Base-by-base conservation (phyloP, 2,888 invertebrate species). In the Chamaedrilus cognettii region DNA sequence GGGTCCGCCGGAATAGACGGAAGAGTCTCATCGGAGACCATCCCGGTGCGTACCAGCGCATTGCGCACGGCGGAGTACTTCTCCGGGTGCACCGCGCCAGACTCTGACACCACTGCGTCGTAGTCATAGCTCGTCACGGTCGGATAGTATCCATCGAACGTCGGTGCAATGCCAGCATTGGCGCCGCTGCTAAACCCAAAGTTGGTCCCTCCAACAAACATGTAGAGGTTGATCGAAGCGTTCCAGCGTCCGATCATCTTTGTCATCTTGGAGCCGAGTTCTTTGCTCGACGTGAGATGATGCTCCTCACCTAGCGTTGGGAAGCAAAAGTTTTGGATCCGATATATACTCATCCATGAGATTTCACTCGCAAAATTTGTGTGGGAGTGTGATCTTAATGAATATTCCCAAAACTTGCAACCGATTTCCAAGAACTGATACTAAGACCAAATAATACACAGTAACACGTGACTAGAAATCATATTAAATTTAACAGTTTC, bases 141-240 rank as follows among this genome's bases (percentile, higher is more conserved):
- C 2, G 72, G 64, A 28, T 42, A 19, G 42, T 42, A 42, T 42
- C 7, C 3, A 33, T 64, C 66, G 11, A 11, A n/a, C n/a, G 33
- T 49, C 2, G 35, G 58, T 23, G 59, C 11, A 7, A 30, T n/a
- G 23, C 19, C 32, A 7, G 30, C 59, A 49, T 72, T 69, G 2
- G 69, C 73, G 28, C 73, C 73, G 56, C 69, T 69, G 60, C 65
- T 71, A 52, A 73, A 72, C 4, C 57, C 72, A 64, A 72, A 73
- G 57, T 72, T 73, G 0, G 73, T 73, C 7, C 73, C 73, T 26
- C 73, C 73, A 11, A 67, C 67, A 56, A 73, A 72, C 72, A 73
- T 72, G 67, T 73, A 73, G 64, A 73, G 70, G 51, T 73, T 73
- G 11, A 73, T 68, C 1, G 73, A 73, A 3, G 71, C 72, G 30